Base-by-base conservation (phyloP, 92 coral and sea anemone genomes). In the Palythoa grandis region DNA sequence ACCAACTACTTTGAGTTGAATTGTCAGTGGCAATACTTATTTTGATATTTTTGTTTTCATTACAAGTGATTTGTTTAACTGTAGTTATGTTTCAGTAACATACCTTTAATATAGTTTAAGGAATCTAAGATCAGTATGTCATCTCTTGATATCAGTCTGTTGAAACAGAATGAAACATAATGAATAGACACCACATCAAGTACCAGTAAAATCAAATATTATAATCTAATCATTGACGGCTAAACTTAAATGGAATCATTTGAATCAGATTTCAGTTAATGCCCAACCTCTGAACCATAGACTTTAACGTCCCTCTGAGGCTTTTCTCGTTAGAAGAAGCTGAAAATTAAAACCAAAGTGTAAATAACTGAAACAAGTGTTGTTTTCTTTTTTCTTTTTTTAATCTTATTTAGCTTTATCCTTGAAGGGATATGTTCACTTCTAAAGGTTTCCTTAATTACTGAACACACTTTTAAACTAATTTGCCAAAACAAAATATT, bases 91-190 rank as follows among this genome's bases (percentile, higher is more conserved):
- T 29, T 29, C 35, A 29, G 5, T 25, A 48, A 22, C 56, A 87
- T 86, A 95, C 99, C 99, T 96, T 96, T 96, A 29, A 96, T 96
- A 68, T 96, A 96, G 80, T 96, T 96, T 14, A 96, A 84, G 3
- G 99, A 96, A 86, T 96, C 99, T 66, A 96, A 79, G 57, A 96
- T 96, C 14, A 93, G 87, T n/a, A 96, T 85, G 47, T 83, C 86
- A 76, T 96, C 99, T 82, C 98, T 96, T 74, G 99, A 95, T 84
- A 96, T 95, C 57, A 95, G 85, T 80, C 98, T 96, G 79, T 11
- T 5, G 7, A n/a, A 38, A 60, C 35, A 29, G 13, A 2, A 54
- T 13, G 52, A 48, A 74, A 60, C 35, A 29, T 25, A 2, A 54
- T 13, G 52, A 48, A 74, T 29, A 29, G 35, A 29, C 1, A 29